Conservation (phyloP, 2,113 vertebrate genomes). For the Pogonocichla stellata region DNA sequence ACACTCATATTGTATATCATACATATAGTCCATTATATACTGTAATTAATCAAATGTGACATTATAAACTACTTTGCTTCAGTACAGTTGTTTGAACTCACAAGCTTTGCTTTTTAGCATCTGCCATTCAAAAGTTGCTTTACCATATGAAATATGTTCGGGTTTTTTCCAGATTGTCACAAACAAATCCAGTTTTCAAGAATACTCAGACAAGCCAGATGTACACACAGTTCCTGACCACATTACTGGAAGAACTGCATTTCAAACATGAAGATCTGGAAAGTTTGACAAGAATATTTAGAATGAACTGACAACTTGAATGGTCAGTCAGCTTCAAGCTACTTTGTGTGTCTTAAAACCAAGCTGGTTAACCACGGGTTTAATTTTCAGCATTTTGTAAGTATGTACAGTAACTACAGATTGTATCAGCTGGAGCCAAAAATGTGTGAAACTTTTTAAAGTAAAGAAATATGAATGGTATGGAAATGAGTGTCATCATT, state of each 20-base stretch:
- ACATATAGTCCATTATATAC: neutral
- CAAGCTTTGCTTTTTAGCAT: neutral
- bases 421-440: neutral
- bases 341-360: neutral
- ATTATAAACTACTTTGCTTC: neutral
- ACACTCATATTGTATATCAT: neutral
- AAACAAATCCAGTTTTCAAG: conserved; percentile 60
- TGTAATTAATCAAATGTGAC: neutral
- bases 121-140: neutral
- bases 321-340: conserved; percentile 56
- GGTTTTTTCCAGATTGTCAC: conserved; percentile 56
- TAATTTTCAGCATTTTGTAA: neutral
- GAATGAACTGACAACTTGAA: conserved; percentile 8
- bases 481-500: conserved; percentile 41
- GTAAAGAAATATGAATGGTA: neutral
- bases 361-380: neutral
- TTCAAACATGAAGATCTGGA: conserved; percentile 77
- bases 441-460: conserved; percentile 2
- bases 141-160: neutral
- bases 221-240: conserved; percentile 75
- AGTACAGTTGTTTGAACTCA: neutral
- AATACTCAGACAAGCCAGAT: conserved; percentile 31
- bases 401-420: neutral
- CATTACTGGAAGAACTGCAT: conserved; percentile 74
- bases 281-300: conserved; percentile 74